Evolutionary conservation across 2,888 invertebrate genomes (phyloP).

Genomic region (Hofmannophila pseudospretella): DNA sequence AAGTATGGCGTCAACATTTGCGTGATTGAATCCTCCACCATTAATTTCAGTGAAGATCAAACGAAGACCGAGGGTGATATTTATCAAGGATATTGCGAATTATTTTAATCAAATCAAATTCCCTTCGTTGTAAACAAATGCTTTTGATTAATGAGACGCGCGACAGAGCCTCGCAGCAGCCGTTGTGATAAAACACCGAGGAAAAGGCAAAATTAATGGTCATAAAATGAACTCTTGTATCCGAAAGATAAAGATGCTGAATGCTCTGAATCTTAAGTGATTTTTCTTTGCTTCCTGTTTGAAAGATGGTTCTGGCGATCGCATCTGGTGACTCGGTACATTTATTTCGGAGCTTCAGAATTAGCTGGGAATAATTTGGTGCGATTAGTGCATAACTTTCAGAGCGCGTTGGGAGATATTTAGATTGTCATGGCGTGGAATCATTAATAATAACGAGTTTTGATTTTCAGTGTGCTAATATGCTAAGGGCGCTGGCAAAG

Average conservation of each 20-base stretch:
- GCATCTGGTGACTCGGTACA: slow-evolving; percentile 69
- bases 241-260: slow-evolving; percentile 74
- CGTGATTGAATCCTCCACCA: slow-evolving; percentile 76
- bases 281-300: slow-evolving; percentile 66
- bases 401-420: slow-evolving; percentile 58
- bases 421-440: slow-evolving; percentile 69
- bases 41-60: slow-evolving; percentile 76
- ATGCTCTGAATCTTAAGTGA: slow-evolving; percentile 72
- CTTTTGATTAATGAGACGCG: slow-evolving; percentile 78
- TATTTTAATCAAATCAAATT: slow-evolving; percentile 79
- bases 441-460: slow-evolving; percentile 76
- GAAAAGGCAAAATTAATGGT: slow-evolving; percentile 77
- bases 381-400: slow-evolving; percentile 61
- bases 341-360: slow-evolving; percentile 50
- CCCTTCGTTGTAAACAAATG: slow-evolving; percentile 78
- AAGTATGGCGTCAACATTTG: slow-evolving; percentile 49
- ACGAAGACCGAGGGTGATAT: slow-evolving; percentile 77
- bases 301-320: slow-evolving; percentile 62
- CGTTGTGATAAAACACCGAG: slow-evolving; percentile 74
- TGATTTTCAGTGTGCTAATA: slow-evolving; percentile 75
- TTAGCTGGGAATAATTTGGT: slow-evolving; percentile 51
- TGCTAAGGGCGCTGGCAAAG: slow-evolving; percentile 64
- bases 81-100: slow-evolving; percentile 79
- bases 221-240: slow-evolving; percentile 78
- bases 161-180: slow-evolving; percentile 74